Percentiles rank a stretch among this genome's conserved stretches.
phyloP scores from a whole-genome alignment of 2,888 invertebrate species.

The Heliothis peltigera region DNA sequence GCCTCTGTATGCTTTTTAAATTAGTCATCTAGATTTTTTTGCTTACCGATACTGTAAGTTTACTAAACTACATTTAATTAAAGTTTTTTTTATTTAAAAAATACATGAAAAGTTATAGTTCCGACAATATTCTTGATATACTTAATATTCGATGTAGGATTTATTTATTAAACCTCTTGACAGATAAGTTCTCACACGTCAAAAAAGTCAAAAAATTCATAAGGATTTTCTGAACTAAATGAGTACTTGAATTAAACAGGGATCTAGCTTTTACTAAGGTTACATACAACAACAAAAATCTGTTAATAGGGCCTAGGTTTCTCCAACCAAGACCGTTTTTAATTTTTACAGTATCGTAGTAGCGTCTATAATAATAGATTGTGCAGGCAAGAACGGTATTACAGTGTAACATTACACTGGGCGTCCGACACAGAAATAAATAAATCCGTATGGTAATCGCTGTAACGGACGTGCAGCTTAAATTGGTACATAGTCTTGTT shows the following conservation, averaged over 20 bases:
- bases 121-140: too few relatives aligned
- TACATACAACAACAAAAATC: too few relatives aligned
- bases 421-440: slow-evolving; percentile 44
- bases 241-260: too few relatives aligned
- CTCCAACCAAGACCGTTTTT: background rate
- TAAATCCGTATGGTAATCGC: slow-evolving; percentile 51
- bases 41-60: background rate
- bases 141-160: too few relatives aligned
- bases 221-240: too few relatives aligned
- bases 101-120: background rate
- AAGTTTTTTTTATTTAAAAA: background rate
- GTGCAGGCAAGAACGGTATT: background rate
- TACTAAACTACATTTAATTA: background rate
- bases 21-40: background rate
- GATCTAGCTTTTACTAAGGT: too few relatives aligned
- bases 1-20: slow-evolving; percentile 14
- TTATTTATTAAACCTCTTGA: too few relatives aligned
- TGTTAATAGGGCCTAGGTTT: background rate
- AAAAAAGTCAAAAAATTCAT: too few relatives aligned
- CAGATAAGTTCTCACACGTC: too few relatives aligned
- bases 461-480: slow-evolving; percentile 50
- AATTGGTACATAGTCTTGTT: slow-evolving; percentile 61
- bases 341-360: background rate
- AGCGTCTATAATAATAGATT: background rate
- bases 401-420: background rate